Percentiles rank a stretch among this genome's conserved stretches.
Conservation (phyloP, 2,113 vertebrate genomes). For the Plotosus lineatus region DNA sequence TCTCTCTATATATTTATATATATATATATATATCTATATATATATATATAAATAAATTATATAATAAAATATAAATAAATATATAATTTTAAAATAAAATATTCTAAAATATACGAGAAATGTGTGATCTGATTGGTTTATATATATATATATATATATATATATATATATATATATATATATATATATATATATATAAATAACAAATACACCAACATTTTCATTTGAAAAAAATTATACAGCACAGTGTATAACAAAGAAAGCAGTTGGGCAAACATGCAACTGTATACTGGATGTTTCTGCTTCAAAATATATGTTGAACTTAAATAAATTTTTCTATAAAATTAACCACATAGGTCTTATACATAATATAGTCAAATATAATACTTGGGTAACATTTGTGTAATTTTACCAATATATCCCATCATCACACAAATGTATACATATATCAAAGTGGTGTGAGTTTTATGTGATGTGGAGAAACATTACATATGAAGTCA, state of each 20-base stretch:
- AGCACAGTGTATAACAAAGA: not conserved
- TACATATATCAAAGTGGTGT: constrained; percentile 69
- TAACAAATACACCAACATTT: not conserved
- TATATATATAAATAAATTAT: no score
- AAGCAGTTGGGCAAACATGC: not conserved
- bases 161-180: no score
- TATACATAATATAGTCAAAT: not conserved
- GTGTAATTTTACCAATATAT: not conserved
- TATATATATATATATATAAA: not conserved
- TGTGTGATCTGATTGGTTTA: no score
- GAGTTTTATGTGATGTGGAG: constrained; percentile 71
- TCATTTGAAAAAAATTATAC: not conserved
- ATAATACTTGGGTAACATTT: not conserved
- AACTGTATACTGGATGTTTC: not conserved
- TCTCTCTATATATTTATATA: no score
- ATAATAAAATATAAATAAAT: no score
- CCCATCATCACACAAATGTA: not conserved
- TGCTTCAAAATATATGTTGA: not conserved
- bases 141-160: no score
- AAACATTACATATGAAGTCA: constrained; percentile 79
- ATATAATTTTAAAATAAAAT: no score
- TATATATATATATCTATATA: no score
- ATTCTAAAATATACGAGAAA: no score
- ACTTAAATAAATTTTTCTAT: no score
- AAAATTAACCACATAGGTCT: no score